A percentile compares a stretch with the other conserved stretches of the same genome.
Evolutionary conservation across 1,140 invertebrate genomes (phyloP).

Genomic region (Asobara japonica): DNA sequence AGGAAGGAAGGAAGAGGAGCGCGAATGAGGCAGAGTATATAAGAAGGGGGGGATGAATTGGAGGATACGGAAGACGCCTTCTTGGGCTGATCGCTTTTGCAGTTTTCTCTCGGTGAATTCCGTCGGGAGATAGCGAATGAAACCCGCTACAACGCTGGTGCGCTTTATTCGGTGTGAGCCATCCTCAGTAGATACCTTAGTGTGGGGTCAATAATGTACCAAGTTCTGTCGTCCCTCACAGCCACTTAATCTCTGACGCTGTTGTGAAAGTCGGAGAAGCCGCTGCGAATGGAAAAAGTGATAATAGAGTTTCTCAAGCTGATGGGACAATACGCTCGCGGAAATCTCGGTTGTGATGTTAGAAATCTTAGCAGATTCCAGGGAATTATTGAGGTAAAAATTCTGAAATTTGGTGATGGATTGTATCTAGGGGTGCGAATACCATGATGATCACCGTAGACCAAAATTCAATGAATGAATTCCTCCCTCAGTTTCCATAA

Average conservation of each 20-base stretch:
- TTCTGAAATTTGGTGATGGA: too few species aligned
- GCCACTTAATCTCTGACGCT: conserved; percentile 37
- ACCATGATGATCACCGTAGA: too few species aligned
- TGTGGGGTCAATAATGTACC: conserved; percentile 31
- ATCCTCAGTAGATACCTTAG: neutral
- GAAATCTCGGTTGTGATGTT: too few species aligned
- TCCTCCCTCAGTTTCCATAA: too few species aligned
- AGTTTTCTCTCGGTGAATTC: conserved; percentile 12
- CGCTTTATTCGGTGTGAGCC: neutral
- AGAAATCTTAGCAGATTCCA: too few species aligned
- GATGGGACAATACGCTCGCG: neutral
- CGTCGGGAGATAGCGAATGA: conserved; percentile 14
- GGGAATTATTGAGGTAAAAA: too few species aligned
- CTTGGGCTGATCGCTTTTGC: neutral
- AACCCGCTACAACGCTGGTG: neutral
- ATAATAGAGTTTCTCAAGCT: neutral
- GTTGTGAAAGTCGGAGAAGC: neutral
- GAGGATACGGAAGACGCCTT: neutral
- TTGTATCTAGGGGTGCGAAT: too few species aligned
- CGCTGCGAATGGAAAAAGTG: neutral
- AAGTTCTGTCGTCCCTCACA: conserved; percentile 30
- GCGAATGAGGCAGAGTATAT: neutral
- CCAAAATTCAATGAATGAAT: too few species aligned
- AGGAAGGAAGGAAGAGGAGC: conserved; percentile 2
- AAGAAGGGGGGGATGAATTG: neutral